Conservation (phyloP, 2,113 vertebrate species). For the Dolichallabes microphthalmus region DNA sequence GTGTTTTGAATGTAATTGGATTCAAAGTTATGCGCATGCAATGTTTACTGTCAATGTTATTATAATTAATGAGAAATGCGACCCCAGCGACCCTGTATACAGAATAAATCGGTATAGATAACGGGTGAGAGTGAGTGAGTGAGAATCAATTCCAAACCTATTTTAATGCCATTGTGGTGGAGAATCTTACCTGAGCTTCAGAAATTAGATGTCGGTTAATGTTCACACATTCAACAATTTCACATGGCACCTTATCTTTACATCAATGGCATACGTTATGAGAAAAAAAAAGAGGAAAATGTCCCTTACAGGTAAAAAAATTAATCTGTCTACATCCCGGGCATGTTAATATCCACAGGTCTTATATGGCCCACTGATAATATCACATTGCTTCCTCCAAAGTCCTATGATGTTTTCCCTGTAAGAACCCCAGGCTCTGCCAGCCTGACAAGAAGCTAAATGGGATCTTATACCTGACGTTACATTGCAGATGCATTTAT, state of each 20-base stretch:
- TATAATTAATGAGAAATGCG: not conserved
- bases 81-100: too few relatives aligned
- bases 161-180: too few relatives aligned
- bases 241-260: too few relatives aligned
- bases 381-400: slow-evolving; percentile 26
- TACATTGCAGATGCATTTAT: slow-evolving; percentile 31
- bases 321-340: slow-evolving; percentile 39
- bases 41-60: not conserved
- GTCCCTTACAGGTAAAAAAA: slow-evolving; percentile 42
- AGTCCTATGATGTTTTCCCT: not conserved
- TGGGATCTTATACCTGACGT: slow-evolving; percentile 18
- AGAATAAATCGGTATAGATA: too few relatives aligned
- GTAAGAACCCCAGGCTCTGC: slow-evolving; percentile 4
- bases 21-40: not conserved
- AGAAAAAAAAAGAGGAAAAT: not conserved
- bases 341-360: slow-evolving; percentile 45
- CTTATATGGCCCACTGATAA: slow-evolving; percentile 42
- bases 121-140: too few relatives aligned
- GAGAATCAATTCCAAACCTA: too few relatives aligned
- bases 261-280: not conserved
- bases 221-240: too few relatives aligned
- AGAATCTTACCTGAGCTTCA: too few relatives aligned
- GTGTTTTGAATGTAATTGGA: not conserved
- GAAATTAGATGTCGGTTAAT: too few relatives aligned
- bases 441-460: slow-evolving; percentile 37